Percentiles rank a stretch among this genome's conserved stretches.
phyloP scores from a whole-genome alignment of 2,113 vertebrate genomes.

The Tor tambroides region DNA sequence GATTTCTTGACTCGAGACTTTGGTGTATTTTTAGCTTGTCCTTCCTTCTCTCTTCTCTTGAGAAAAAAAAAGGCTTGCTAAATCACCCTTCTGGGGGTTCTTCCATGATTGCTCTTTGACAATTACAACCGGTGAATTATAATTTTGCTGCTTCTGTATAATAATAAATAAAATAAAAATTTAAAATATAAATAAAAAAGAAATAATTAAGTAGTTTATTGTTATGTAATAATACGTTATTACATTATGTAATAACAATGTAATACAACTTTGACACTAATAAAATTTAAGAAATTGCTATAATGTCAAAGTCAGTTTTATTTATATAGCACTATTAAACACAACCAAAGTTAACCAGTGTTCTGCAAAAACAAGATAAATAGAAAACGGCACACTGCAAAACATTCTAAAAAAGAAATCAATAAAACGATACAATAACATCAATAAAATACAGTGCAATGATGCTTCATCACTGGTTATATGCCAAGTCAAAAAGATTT shows the following conservation, averaged over 20 bases:
- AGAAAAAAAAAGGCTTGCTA: conserved; percentile 20
- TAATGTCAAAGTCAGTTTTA: too few species aligned
- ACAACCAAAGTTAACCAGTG: neutral
- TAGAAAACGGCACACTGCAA: too few species aligned
- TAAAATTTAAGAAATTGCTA: neutral
- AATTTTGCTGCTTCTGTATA: neutral
- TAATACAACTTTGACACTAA: neutral
- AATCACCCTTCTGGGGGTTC: conserved; percentile 3
- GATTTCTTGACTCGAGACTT: conserved; percentile 75
- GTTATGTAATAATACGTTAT: too few species aligned
- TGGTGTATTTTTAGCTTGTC: conserved; percentile 75
- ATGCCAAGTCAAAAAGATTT: neutral
- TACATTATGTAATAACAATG: too few species aligned
- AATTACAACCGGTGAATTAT: neutral
- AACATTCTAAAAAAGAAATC: too few species aligned
- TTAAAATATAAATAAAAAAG: neutral
- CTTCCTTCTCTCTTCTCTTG: conserved; percentile 46
- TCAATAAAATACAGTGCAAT: too few species aligned
- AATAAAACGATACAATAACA: too few species aligned
- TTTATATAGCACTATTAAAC: neutral
- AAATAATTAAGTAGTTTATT: neutral
- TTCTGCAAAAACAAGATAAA: neutral
- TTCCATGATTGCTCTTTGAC: conserved; percentile 14
- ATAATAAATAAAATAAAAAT: neutral
- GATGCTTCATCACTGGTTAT: too few species aligned